Base-by-base conservation (phyloP, 23 tunicate genomes). In the Trididemnum nubilum region DNA sequence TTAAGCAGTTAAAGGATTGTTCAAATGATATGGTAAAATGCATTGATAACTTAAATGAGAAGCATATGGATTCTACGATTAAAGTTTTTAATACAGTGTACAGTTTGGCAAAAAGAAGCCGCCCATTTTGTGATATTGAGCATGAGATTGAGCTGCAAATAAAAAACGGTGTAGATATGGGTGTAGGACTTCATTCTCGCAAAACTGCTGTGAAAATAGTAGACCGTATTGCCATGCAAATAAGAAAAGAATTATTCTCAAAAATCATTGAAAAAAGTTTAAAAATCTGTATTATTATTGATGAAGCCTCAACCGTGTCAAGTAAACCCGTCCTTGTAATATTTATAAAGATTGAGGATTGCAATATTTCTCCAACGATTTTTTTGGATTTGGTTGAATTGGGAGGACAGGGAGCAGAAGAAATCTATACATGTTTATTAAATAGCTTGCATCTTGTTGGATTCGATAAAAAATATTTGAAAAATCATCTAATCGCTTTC, bases 41-140 rank as follows among this genome's bases (percentile, higher is more conserved):
- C 57, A 73, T 38, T 40, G 78, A 73, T 73, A 73, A 40, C 78
- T 27, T 73, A 73, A 40, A 40, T 40, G 58, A 73, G 33, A 40
- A 67, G 38, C 25, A 67, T 73, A 82, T 82, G n/a, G 80, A 31
- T 35, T 83, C 87, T 74, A 83, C 87, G 59, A 27, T 7, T 33
- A 76, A 39, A 76, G 87, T 83, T 77, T 83, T 83, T 50, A 83
- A 83, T 83, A 83, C 87, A 78, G 84, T 83, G 50, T 83, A 83
- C 87, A 76, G 87, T 83, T 76, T 83, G 30, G 54, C 87, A 34
- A 83, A 83, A 83, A 34, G 82, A 76, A 74, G 73, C 60, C 57
- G 72, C 25, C 83, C 82, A 57, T 83, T 83, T 76, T 83, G 71
- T 76, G 72, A 76, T 76, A 57, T 83, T 76, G 58, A 57, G 77